phyloP scores from a whole-genome alignment of 2,113 vertebrate genomes.

The Hiodon alosoides region DNA sequence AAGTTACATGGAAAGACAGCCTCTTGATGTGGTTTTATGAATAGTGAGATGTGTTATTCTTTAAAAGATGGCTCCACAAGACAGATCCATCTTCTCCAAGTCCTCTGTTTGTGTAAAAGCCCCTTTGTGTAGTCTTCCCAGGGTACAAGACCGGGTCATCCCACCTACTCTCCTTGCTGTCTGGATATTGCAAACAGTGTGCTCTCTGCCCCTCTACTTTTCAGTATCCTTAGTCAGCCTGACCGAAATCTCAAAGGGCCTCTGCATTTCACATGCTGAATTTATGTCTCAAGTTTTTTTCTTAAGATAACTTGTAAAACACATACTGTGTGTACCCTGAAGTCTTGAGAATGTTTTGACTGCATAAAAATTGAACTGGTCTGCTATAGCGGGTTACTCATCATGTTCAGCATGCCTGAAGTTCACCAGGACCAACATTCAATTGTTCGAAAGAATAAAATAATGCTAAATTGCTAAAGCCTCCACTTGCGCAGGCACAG shows the following conservation, averaged over 20 bases:
- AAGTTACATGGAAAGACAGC: slow-evolving; percentile 50
- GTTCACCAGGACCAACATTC: too few relatives aligned
- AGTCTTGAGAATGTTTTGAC: too few relatives aligned
- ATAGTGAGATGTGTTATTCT: slow-evolving; percentile 58
- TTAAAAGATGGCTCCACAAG: slow-evolving; percentile 49
- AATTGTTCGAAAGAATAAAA: too few relatives aligned
- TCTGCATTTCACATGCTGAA: slow-evolving; percentile 18
- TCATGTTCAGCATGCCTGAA: too few relatives aligned
- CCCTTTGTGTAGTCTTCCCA: slow-evolving; percentile 40
- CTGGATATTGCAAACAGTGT: slow-evolving; percentile 37
- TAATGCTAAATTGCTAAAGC: too few relatives aligned
- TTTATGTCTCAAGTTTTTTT: too few relatives aligned
- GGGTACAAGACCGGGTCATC: slow-evolving; percentile 45
- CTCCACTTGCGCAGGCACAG: too few relatives aligned
- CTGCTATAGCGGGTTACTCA: too few relatives aligned
- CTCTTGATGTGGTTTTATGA: slow-evolving; percentile 60
- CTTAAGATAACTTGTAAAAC: not conserved
- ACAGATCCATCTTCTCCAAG: slow-evolving; percentile 50
- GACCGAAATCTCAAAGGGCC: slow-evolving; percentile 34
- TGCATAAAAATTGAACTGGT: too few relatives aligned
- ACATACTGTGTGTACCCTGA: not conserved
- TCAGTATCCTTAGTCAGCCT: slow-evolving; percentile 25
- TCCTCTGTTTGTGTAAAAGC: slow-evolving; percentile 48
- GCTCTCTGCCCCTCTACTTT: slow-evolving; percentile 16
- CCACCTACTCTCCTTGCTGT: slow-evolving; percentile 41